Evolutionary conservation across 2,888 invertebrate species (phyloP).

Genomic region (Operophtera brumata): DNA sequence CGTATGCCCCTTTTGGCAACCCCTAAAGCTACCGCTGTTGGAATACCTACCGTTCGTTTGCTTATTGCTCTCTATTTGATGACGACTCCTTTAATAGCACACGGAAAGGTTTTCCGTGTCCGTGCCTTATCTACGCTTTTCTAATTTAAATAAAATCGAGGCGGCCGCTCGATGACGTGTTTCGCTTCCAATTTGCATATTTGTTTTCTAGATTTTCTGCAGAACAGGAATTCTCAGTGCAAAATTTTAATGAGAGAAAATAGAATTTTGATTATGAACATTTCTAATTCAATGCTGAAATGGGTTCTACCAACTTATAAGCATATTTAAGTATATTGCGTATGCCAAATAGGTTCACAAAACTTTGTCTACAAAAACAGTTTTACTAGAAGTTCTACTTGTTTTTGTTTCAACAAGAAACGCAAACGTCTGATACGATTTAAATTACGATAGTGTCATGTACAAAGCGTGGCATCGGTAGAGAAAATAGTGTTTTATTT

Average conservation of each 20-base stretch:
- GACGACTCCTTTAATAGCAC: constrained; percentile 55
- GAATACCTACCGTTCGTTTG: constrained; percentile 62
- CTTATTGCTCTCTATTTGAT: constrained; percentile 65
- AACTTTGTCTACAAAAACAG: neutral
- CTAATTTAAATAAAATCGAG: constrained; percentile 52
- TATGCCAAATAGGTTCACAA: neutral
- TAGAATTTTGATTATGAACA: constrained; percentile 1
- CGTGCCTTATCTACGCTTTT: constrained; percentile 61
- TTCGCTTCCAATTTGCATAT: constrained; percentile 36
- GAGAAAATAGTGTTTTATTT: constrained; percentile 46
- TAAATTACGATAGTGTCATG: constrained; percentile 43
- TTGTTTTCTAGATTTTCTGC: constrained; percentile 26
- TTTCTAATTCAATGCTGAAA: neutral
- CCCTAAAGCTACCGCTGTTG: neutral
- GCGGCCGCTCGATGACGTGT: constrained; percentile 40
- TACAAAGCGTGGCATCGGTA: constrained; percentile 33
- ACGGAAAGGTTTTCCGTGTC: constrained; percentile 58
- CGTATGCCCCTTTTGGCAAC: neutral
- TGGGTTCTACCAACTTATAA: neutral
- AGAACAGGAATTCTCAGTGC: constrained; percentile 17
- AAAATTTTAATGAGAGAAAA: constrained; percentile 21
- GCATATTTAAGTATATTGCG: neutral
- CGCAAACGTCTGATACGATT: constrained; percentile 31
- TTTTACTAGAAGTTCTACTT: neutral
- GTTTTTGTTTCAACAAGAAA: constrained; percentile 19